Conservation (phyloP, 2,113 vertebrate species). For the Onychostoma macrolepis region DNA sequence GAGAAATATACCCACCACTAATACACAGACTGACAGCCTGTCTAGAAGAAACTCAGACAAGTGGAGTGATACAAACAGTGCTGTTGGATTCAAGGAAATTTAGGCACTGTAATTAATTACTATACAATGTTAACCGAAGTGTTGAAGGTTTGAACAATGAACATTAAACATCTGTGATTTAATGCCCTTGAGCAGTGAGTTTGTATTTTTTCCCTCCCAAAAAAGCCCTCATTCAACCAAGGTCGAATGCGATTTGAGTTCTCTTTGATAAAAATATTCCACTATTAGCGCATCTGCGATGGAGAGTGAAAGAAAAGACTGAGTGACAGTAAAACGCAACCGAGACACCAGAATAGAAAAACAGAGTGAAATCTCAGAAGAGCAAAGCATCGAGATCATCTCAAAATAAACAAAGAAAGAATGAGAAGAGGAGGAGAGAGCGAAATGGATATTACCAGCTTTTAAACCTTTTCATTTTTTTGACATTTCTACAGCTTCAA, state of each 20-base stretch:
- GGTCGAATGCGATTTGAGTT: background rate
- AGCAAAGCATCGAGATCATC: slow-evolving; percentile 52
- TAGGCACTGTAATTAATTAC: background rate
- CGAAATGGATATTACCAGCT: slow-evolving; percentile 56
- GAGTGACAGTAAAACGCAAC: slow-evolving; percentile 17
- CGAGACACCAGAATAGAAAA: slow-evolving; percentile 7
- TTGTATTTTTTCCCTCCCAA: background rate
- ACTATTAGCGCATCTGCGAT: background rate
- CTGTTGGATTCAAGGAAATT: background rate
- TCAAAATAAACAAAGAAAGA: slow-evolving; percentile 50
- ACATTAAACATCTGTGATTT: too few species aligned
- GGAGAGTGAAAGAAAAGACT: background rate
- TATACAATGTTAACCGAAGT: background rate
- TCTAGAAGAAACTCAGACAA: background rate
- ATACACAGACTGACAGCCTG: background rate
- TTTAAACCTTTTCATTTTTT: slow-evolving; percentile 50
- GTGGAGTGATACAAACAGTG: background rate
- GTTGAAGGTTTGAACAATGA: background rate
- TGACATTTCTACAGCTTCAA: slow-evolving; percentile 57
- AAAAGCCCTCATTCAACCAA: background rate
- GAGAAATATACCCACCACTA: background rate
- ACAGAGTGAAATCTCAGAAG: slow-evolving; percentile 21
- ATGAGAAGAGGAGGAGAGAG: slow-evolving; percentile 60
- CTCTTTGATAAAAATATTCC: slow-evolving; percentile 27
- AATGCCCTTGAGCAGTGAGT: background rate